Evolutionary conservation across 2,888 invertebrate species (phyloP).

Genomic region (Mycalesis mineus): DNA sequence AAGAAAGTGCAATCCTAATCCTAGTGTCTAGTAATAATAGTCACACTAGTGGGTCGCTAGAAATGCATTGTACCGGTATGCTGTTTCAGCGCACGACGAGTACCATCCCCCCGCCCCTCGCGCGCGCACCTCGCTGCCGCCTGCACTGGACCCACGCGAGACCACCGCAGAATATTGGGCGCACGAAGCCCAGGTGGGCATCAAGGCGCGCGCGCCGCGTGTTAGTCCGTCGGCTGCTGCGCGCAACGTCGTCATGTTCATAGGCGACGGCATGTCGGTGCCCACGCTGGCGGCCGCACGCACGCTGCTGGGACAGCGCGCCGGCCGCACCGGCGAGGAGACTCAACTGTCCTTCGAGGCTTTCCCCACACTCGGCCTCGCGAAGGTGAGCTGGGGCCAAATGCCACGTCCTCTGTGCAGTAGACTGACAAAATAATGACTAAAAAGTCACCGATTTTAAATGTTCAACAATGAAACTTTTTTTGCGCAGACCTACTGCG

Average conservation of each 20-base stretch:
- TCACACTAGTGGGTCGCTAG: too few species aligned
- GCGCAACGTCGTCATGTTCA: slow-evolving; percentile 81
- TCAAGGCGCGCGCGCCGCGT: slow-evolving; percentile 54
- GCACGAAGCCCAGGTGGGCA: slow-evolving; percentile 52
- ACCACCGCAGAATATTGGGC: slow-evolving; percentile 57
- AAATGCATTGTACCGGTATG: too few species aligned
- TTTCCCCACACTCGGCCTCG: slow-evolving; percentile 79
- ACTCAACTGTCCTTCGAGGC: slow-evolving; percentile 78
- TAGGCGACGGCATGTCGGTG: slow-evolving; percentile 87
- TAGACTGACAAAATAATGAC: too few species aligned
- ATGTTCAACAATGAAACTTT: too few species aligned
- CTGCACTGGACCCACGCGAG: slow-evolving; percentile 25
- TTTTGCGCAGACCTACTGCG: slow-evolving; percentile 71
- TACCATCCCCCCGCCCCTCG: not conserved
- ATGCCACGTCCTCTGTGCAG: too few species aligned
- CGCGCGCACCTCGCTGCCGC: not conserved
- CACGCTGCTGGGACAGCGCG: slow-evolving; percentile 80
- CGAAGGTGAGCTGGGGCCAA: slow-evolving; percentile 81
- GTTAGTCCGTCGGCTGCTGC: slow-evolving; percentile 39
- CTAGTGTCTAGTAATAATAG: too few species aligned
- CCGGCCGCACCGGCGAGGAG: slow-evolving; percentile 77
- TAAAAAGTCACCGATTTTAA: too few species aligned
- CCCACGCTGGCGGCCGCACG: slow-evolving; percentile 82
- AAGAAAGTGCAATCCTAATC: too few species aligned
- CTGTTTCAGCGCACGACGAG: slow-evolving; percentile 11